Evolutionary conservation across 2,888 invertebrate genomes (phyloP).

Genomic region (Hyposoter didymator): DNA sequence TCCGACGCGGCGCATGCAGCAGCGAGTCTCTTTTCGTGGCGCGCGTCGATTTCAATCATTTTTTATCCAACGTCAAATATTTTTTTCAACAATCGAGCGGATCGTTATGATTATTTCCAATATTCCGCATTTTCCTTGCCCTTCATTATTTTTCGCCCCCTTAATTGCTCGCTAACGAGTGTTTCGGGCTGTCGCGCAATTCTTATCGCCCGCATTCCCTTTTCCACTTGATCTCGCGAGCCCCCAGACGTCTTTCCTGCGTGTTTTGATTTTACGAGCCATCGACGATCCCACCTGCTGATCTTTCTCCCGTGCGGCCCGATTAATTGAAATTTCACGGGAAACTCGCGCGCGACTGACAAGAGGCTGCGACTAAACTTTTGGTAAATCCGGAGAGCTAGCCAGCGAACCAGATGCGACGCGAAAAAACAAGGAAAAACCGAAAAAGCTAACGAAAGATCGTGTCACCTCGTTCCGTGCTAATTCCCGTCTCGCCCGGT

Average conservation of each 20-base stretch:
- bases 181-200: neutral
- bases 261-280: neutral
- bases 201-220: neutral
- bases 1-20: neutral
- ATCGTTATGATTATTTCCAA: neutral
- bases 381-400: neutral
- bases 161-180: constrained; percentile 57
- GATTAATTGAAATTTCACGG: constrained; percentile 9
- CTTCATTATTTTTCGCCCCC: constrained; percentile 27
- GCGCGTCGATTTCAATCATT: neutral
- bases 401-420: neutral
- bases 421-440: neutral
- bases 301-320: neutral
- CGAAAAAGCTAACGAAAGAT: neutral
- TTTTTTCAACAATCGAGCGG: neutral
- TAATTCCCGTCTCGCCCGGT: constrained; percentile 1
- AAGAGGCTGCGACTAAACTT: neutral
- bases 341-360: too few relatives aligned
- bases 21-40: neutral
- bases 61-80: too few relatives aligned
- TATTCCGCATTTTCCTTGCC: neutral
- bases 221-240: neutral
- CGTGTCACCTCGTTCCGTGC: neutral
- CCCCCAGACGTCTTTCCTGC: neutral
- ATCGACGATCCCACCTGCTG: neutral